Conservation (phyloP, 1,140 invertebrate species). For the Argopecten irradians region DNA sequence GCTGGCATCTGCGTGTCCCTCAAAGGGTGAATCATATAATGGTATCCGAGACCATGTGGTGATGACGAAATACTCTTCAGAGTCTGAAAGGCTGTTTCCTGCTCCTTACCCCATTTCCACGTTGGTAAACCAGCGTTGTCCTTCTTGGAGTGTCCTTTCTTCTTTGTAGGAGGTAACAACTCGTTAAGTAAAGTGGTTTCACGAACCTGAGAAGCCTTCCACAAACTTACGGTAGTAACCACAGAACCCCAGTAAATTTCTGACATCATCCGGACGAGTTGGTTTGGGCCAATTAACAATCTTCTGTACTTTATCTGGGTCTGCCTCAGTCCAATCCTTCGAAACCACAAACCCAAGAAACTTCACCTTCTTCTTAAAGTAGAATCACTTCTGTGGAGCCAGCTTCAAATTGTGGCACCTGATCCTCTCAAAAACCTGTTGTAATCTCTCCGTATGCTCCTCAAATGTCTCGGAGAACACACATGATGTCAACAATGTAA, state of each 20-base stretch:
- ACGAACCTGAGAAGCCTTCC: conserved; percentile 57
- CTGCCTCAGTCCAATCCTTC: conserved; percentile 53
- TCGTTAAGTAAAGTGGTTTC: conserved; percentile 47
- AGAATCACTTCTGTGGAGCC: conserved; percentile 64
- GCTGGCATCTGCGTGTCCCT: conserved; percentile 50
- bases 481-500: conserved; percentile 51
- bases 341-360: conserved; percentile 65
- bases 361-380: conserved; percentile 65
- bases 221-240: conserved; percentile 64
- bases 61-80: too few species aligned
- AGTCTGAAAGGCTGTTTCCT: too few species aligned
- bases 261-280: conserved; percentile 55
- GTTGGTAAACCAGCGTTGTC: neutral
- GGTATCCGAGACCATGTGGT: too few species aligned
- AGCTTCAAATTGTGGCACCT: conserved; percentile 43
- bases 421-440: conserved; percentile 43
- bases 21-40: too few species aligned
- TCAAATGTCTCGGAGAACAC: conserved; percentile 47
- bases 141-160: conserved; percentile 35
- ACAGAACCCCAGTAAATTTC: conserved; percentile 65
- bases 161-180: conserved; percentile 42
- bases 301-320: conserved; percentile 63
- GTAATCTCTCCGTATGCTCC: conserved; percentile 38
- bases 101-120: neutral
- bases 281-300: conserved; percentile 65